Base-by-base conservation (phyloP, 1,140 invertebrate genomes). In the Lasaia peninsularis region DNA sequence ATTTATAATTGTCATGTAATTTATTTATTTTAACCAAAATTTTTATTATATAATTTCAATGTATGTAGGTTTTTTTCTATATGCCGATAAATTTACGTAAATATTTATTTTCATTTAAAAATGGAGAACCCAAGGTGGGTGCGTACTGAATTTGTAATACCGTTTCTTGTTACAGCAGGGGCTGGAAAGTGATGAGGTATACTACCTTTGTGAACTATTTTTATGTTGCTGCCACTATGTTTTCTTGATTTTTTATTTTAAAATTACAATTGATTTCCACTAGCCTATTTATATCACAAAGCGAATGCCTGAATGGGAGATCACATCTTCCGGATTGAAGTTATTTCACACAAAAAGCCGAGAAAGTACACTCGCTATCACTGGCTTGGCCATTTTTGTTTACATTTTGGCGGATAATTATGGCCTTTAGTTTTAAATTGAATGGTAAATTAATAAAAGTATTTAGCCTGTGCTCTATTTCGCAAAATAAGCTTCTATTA, bases 171-270 rank as follows among this genome's bases (percentile, higher is more conserved):
- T 92, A 91, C 94, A 95, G 94, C 94, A 94, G 93, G 94, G 93
- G 93, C 93, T 94, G 94, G 94, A 94, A 92, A 94, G 94, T 92
- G 94, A 95, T 91, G 94, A 95, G 94, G 94, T 94, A 95, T 93
- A 86, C 77, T 81, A 86, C 86, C 80, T 86, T 88, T 88, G 81
- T 83, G 81, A 86, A 86, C 80, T 88, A 84, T 80, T 86, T 88
- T 88, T 86, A 79, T 86, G 83, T 88, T 88, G 81, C 80, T 86
- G 86, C 86, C 83, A 86, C 83, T 86, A 74, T 72, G 77, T 84
- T 83, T 81, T 80, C 65, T 81, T 80, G 71, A 69, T 77, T 78
- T 87, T 88, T 86, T 81, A 81, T 85, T 88, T 68, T 75, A 68
- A 72, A 80, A 77, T 76, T 84, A 81, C 73, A 71, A 73, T 80